Conservation (phyloP, 2,797 vertebrate genomes). For the Huso huso region DNA sequence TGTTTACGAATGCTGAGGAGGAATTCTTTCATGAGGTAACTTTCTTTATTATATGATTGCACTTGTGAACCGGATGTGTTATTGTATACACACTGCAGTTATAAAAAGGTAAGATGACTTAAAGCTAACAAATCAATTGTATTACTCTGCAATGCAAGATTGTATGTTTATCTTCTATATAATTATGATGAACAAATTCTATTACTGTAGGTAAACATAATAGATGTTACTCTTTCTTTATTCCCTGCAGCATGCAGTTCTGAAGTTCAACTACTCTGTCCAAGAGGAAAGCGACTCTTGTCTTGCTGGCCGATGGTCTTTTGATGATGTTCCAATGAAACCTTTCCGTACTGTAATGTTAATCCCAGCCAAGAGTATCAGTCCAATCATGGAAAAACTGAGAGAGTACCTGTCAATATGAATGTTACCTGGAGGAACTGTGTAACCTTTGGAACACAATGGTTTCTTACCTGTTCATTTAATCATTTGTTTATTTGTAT, state of each 20-base stretch:
- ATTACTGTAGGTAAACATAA: no score
- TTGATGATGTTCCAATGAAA: constrained; percentile 85
- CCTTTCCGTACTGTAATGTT: constrained; percentile 86
- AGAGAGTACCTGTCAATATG: constrained; percentile 76
- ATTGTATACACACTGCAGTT: no score
- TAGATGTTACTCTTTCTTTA: background rate
- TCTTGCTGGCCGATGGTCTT: constrained; percentile 85
- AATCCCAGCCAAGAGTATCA: constrained; percentile 69
- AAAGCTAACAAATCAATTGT: no score
- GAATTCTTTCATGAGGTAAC: constrained; percentile 92
- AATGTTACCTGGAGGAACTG: constrained; percentile 16
- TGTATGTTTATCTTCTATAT: no score
- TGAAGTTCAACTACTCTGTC: constrained; percentile 88
- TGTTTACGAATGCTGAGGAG: constrained; percentile 90
- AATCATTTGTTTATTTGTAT: no score
- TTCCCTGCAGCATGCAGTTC: constrained; percentile 63
- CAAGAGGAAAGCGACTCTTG: constrained; percentile 82
- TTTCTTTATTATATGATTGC: no score
- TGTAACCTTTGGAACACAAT: no score
- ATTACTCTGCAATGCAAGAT: no score
- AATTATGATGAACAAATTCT: no score
- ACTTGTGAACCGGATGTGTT: no score
- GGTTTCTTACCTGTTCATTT: no score
- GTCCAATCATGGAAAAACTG: constrained; percentile 77
- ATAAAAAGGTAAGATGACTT: no score